These are phyloP conservation scores for Sycophaga agraensis DNA, from an alignment of 1,140 invertebrate genomes.

Conservation along the genomic window DNA sequence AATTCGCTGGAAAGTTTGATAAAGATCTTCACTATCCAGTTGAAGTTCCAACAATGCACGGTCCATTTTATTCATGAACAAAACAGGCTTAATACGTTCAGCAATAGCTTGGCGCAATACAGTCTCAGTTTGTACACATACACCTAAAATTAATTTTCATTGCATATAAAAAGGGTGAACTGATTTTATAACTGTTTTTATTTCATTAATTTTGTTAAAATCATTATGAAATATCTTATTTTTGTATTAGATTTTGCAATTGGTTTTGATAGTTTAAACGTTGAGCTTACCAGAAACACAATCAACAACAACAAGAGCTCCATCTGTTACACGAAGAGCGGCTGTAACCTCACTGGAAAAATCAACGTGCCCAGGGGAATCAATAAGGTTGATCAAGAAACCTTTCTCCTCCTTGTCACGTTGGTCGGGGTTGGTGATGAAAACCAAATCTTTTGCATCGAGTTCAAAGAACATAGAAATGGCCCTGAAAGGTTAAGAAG, in stretches of 20 bases:
- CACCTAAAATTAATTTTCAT: too few species aligned
- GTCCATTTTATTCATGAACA: conserved; percentile 99
- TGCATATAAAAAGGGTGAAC: too few species aligned
- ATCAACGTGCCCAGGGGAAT: conserved; percentile 99
- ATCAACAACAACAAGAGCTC: conserved; percentile 98
- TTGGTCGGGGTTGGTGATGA: conserved; percentile 87
- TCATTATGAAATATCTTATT: too few species aligned
- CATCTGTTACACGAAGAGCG: conserved; percentile 97
- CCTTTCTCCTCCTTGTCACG: conserved; percentile 87
- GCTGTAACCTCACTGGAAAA: conserved; percentile 99
- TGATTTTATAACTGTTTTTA: neutral
- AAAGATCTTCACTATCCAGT: conserved; percentile 93
- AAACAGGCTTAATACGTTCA: conserved; percentile 97
- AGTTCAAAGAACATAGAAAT: conserved; percentile 99
- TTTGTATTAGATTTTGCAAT: too few species aligned
- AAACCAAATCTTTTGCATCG: conserved; percentile 85
- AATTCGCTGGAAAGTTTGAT: conserved; percentile 99
- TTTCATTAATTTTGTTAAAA: too few species aligned
- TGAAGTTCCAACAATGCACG: conserved; percentile 94
- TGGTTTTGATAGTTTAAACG: too few species aligned
- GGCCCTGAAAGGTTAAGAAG: conserved; percentile 67
- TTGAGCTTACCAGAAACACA: conserved; percentile 87
- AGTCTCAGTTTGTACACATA: conserved; percentile 99
- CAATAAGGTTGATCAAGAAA: conserved; percentile 99
- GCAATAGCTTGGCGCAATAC: conserved; percentile 98